Base-by-base conservation (phyloP, 2,113 vertebrate genomes). In the Caloenas nicobarica region DNA sequence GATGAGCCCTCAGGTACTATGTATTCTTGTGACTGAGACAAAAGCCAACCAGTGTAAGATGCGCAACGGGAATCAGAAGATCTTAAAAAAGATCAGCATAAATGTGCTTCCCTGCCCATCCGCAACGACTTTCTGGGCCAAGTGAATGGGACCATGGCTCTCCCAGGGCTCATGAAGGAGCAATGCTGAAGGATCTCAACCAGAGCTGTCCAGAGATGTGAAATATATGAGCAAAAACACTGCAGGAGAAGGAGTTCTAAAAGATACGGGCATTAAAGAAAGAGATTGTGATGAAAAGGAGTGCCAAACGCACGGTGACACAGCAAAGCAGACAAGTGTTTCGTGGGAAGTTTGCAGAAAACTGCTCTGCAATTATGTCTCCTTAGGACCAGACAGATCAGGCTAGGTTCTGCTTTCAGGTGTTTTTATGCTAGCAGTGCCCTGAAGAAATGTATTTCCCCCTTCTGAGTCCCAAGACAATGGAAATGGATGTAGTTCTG, bases 1-100 rank as follows among this genome's bases (percentile, higher is more conserved):
- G 79, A 94, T 74, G 66, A 92, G 94, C 82, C 86, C 83, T 71
- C 65, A 70, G 95, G 88, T 58, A 11, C 71, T 62, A 36, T 68
- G 48, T 71, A 33, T 86, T 74, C 88, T 58, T 57, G 76, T 57
- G 90, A 60, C 76, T 57, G 83, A 95, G 91, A 88, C 70, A 81
- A 79, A 90, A 86, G 89, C 46, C 80, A 82, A 76, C 8, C 66
- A 44, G 36, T 13, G 24, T 38, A 6, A 53, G 61, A 78, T 85
- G 19, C 44, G 79, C 46, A 36, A 53, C 0, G 0, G 66, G n/a
- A 92, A 66, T 26, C 48, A 1, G 3, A 36, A 82, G 72, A 68
- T 68, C 76, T 81, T 82, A 57, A 31, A 51, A 44, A 62, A 71
- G 46, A 50, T 19, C 29, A 71, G 56, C 65, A 78, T 66, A 57